phyloP scores from a whole-genome alignment of 2,888 invertebrate genomes.

The Idaea dimidiata region DNA sequence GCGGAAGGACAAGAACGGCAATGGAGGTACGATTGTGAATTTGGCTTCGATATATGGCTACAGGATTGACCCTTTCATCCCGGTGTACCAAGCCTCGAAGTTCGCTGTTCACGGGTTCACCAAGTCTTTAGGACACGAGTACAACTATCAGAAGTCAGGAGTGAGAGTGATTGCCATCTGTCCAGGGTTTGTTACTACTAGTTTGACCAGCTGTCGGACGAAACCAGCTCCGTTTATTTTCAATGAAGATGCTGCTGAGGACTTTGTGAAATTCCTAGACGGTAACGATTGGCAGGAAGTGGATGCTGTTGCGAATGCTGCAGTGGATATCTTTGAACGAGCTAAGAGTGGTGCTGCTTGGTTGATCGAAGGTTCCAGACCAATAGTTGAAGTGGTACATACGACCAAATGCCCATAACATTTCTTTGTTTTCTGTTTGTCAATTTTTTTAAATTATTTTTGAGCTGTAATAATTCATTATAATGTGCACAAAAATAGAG shows the following conservation, averaged over 20 bases:
- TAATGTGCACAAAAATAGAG: too few relatives aligned
- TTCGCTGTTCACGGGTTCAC: constrained; percentile 76
- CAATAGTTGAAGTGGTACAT: constrained; percentile 38
- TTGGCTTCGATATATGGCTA: constrained; percentile 81
- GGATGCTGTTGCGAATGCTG: constrained; percentile 47
- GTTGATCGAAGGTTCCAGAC: constrained; percentile 68
- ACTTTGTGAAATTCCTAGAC: constrained; percentile 30
- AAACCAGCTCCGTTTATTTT: constrained; percentile 17
- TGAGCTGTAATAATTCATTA: too few relatives aligned
- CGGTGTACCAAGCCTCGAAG: constrained; percentile 82
- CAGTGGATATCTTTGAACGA: constrained; percentile 49
- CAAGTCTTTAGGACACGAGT: constrained; percentile 63
- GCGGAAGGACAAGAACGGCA: constrained; percentile 73
- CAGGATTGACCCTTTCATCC: constrained; percentile 67
- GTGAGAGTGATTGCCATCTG: constrained; percentile 74
- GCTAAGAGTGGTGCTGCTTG: constrained; percentile 76
- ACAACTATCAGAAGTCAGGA: constrained; percentile 66
- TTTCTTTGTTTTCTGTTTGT: neutral
- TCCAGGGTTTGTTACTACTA: constrained; percentile 73
- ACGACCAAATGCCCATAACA: constrained; percentile 17
- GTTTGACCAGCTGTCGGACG: constrained; percentile 22
- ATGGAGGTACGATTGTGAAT: constrained; percentile 84
- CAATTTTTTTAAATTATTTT: too few relatives aligned
- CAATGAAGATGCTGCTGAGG: constrained; percentile 31
- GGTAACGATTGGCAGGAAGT: constrained; percentile 45